These are phyloP conservation scores for Bolinopsis microptera DNA, from an alignment of 37 sponge, comb jelly and placozoan species.

Conservation along the genomic window DNA sequence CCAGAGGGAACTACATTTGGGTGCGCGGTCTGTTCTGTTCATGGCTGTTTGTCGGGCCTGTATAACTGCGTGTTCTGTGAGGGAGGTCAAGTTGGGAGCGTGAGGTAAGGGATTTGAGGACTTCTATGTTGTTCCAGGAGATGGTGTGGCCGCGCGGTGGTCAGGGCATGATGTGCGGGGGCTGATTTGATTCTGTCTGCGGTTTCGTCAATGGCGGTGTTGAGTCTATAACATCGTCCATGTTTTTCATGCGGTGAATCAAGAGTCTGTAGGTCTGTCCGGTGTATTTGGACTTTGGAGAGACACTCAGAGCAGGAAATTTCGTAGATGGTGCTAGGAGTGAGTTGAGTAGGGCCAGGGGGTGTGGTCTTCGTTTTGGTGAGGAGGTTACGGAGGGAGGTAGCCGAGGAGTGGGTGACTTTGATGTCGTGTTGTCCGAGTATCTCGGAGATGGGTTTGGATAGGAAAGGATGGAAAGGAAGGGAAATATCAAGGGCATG, in stretches of 20 bases:
- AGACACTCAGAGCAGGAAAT: slow-evolving; percentile 6
- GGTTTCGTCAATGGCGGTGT: background rate
- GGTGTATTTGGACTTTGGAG: background rate
- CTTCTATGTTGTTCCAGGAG: background rate
- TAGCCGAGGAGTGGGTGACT: background rate
- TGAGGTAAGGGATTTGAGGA: slow-evolving; percentile 33
- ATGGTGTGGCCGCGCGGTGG: background rate
- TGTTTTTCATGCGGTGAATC: background rate
- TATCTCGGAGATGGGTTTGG: background rate
- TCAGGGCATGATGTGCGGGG: background rate
- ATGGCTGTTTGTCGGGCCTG: background rate
- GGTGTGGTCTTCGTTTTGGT: slow-evolving; percentile 45
- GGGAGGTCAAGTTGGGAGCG: background rate
- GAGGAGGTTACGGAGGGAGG: background rate
- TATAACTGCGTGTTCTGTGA: background rate
- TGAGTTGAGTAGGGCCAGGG: background rate
- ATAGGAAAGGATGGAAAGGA: background rate
- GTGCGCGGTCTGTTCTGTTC: background rate
- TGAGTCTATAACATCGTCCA: background rate
- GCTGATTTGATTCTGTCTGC: background rate
- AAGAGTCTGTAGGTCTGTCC: slow-evolving; percentile 20
- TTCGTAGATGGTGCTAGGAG: slow-evolving; percentile 29
- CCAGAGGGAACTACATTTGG: slow-evolving; percentile 24
- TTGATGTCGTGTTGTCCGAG: background rate
- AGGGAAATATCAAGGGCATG: background rate